Base-by-base conservation (phyloP, 2,113 vertebrate species). In the Stegastes partitus region DNA sequence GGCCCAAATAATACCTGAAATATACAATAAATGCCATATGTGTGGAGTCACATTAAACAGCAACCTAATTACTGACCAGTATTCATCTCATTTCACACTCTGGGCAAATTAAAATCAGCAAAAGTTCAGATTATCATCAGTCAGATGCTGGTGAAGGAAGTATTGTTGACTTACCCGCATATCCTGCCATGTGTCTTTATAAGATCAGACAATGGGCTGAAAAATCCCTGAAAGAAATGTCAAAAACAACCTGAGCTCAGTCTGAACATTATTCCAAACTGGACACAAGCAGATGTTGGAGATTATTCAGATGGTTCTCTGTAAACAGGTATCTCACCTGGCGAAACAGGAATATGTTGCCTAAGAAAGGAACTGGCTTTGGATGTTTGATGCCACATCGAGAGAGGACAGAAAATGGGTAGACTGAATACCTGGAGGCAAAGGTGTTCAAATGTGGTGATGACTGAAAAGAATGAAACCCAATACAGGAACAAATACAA, bases 1-100 rank as follows among this genome's bases (percentile, higher is more conserved):
- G 87, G 9, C 86, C 91, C 74, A 99, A 91, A 64, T 99, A 99
- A 88, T 99, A 99, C 53, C 97, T 99, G 78, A 85, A 68, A 80
- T 3, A 65, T 11, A 62, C 2, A 16, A 57, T 4, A 5, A 16
- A 22, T 8, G 6, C 0, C 15, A 8, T 11, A 28, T 54, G 18
- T n/a, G 10, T 2, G n/a, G 11, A 28, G 25, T 0, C 8, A 14
- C 23, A 19, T 54, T 28, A 72, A 83, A 28, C 54, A n/a, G 57
- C 28, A 59, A 70, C 37, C 16, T 39, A 11, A 42, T 47, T 37
- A 19, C 1, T 55, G 26, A 39, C 11, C 23, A 55, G 21, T 23
- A 12, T 31, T 22, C 0, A 22, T n/a, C n/a, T n/a, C n/a, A n/a
- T n/a, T n/a, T n/a, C n/a, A n/a, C n/a, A n/a, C n/a, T n/a, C n/a